phyloP scores from a whole-genome alignment of 2,888 invertebrate genomes.

The Proisotoma minuta region DNA sequence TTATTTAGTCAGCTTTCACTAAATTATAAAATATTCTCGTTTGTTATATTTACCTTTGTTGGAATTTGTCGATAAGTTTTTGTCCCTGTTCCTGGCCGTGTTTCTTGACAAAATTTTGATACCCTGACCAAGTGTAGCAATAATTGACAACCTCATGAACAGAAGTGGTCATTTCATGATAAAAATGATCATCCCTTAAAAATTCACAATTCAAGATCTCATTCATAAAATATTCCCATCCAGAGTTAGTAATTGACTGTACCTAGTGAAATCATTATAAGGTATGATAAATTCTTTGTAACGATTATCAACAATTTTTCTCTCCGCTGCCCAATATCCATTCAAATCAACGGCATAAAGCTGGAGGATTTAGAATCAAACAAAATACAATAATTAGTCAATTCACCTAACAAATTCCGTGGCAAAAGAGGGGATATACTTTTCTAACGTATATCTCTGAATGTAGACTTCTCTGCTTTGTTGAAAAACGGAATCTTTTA shows the following conservation, averaged over 20 bases:
- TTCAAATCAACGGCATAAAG: conserved; percentile 31
- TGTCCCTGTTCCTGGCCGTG: conserved; percentile 48
- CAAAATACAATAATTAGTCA: not conserved
- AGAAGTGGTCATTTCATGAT: conserved; percentile 45
- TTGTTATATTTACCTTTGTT: conserved; percentile 45
- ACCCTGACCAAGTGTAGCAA: conserved; percentile 50
- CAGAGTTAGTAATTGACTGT: not conserved
- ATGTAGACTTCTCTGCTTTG: conserved; percentile 48
- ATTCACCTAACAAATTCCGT: conserved; percentile 27
- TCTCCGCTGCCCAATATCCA: conserved; percentile 40
- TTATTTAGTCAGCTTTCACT: not conserved
- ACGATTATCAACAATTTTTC: conserved; percentile 42
- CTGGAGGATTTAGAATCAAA: conserved; percentile 15
- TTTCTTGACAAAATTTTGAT: conserved; percentile 48
- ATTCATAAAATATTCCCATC: not conserved
- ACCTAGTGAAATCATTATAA: conserved; percentile 39
- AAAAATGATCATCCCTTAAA: conserved; percentile 48
- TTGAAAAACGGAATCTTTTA: conserved; percentile 44
- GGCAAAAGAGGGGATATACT: conserved; percentile 23
- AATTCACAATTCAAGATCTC: too few species aligned
- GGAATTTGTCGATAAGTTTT: conserved; percentile 47
- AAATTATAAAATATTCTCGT: not conserved
- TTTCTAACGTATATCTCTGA: conserved; percentile 43
- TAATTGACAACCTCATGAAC: conserved; percentile 49
- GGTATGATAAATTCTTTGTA: conserved; percentile 38